Conservation (phyloP, 2,888 invertebrate species). For the Oscheius sp. region DNA sequence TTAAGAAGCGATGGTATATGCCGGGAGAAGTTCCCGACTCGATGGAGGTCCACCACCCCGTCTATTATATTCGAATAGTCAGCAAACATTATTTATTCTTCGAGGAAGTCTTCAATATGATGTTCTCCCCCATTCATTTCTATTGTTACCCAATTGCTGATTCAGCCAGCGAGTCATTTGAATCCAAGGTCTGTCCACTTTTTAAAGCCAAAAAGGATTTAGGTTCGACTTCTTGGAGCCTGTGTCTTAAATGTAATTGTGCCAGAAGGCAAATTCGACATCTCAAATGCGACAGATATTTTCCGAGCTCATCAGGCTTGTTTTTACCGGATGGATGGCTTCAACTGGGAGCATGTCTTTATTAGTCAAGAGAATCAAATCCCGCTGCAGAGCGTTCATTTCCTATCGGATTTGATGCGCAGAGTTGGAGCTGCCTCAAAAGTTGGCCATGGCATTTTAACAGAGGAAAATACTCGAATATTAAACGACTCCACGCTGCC, state of each 20-base stretch:
- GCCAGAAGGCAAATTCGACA: constrained; percentile 39
- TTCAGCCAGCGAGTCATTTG: constrained; percentile 34
- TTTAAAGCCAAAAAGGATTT: constrained; percentile 1
- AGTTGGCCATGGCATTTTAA: constrained; percentile 19
- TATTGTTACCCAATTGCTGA: constrained; percentile 42
- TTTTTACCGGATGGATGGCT: constrained; percentile 37
- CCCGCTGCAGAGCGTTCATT: constrained; percentile 44
- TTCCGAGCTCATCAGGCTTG: constrained; percentile 41
- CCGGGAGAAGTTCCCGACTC: constrained; percentile 44
- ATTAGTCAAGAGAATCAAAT: constrained; percentile 44
- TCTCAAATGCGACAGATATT: constrained; percentile 35
- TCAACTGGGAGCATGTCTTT: constrained; percentile 44
- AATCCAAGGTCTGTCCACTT: constrained; percentile 32
- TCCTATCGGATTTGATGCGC: constrained; percentile 27
- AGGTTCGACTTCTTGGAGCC: constrained; percentile 44
- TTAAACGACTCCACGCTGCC: neutral
- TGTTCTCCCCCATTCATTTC: constrained; percentile 48
- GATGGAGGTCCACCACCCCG: constrained; percentile 43
- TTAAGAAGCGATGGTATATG: constrained; percentile 41
- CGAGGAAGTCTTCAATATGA: constrained; percentile 46
- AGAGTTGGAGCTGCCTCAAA: constrained; percentile 20
- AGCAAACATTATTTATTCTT: constrained; percentile 44
- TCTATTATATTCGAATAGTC: constrained; percentile 48
- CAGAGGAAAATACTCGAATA: constrained; percentile 14
- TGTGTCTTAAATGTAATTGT: constrained; percentile 46